Percentiles rank a stretch among this genome's conserved stretches.
Conservation (phyloP, 2,797 vertebrate genomes). For the Gallinago solitaria region DNA sequence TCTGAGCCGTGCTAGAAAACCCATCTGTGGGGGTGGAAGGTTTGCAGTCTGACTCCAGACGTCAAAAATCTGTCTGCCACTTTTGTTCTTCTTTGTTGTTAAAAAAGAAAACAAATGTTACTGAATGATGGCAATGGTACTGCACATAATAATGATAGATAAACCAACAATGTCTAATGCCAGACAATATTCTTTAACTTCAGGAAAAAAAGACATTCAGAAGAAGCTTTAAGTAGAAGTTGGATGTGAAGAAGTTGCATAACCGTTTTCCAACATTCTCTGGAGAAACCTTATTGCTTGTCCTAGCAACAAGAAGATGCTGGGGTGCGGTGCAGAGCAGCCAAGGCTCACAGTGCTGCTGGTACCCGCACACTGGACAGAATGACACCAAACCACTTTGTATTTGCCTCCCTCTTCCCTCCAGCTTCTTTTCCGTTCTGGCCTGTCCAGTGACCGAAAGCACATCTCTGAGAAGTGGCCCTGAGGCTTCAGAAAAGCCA, state of each 20-base stretch:
- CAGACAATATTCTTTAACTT: neutral
- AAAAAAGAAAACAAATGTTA: neutral
- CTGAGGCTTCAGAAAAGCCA: neutral
- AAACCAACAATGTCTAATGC: neutral
- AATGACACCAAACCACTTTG: neutral
- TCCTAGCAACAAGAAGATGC: neutral
- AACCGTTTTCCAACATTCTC: neutral
- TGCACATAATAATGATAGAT: neutral
- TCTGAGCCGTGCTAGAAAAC: neutral
- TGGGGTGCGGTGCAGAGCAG: neutral
- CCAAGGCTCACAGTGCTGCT: neutral
- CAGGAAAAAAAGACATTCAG: neutral
- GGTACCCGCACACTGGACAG: neutral
- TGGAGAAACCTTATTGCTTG: neutral
- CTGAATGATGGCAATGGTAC: neutral
- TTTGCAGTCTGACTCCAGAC: neutral
- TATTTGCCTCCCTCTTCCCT: neutral
- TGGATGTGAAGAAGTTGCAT: neutral
- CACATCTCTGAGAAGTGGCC: neutral
- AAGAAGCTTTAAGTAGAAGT: neutral
- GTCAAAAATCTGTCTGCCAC: neutral
- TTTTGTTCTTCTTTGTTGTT: neutral
- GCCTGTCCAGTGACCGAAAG: neutral
- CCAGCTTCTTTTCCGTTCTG: neutral
- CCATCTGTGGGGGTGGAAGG: neutral